Evolutionary conservation across 2,888 invertebrate species (phyloP), one percentile per base, ranked within the genome.

Genomic region (Ichneumoninae sp.): DNA sequence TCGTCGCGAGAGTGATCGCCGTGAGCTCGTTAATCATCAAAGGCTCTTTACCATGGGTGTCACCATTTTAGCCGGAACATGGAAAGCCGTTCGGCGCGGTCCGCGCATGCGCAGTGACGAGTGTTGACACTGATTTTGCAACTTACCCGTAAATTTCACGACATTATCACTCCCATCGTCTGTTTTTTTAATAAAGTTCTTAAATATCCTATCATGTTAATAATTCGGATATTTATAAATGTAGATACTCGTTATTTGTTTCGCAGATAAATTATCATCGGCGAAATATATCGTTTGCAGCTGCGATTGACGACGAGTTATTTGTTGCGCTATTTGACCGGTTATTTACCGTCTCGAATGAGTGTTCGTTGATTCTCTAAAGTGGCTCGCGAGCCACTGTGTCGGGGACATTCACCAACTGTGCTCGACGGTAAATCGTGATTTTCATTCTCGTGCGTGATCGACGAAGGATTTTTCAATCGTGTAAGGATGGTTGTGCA

Each of bases 401-500:
- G 62, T 62, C 62, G 62, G 13, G 33, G 62, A 62, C 62, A 33
- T 62, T 62, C 62, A 33, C 52, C 52, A 8, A 54, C 7, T 2
- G 52, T 54, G 52, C 33, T 33, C 62, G 33, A 30, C 62, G 16
- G 16, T 62, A 5, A 62, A 62, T 62, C 62, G 62, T 33, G 62
- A 30, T 30, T 62, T 62, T 62, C 6, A n/a, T 62, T 62, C 16
- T 62, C 7, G 2, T 2, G 1, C 33, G 16, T 30, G n/a, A 62
- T 30, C 10, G 6, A 13, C 62, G 16, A 13, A 26, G 5, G 13
- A 62, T 62, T 68, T 75, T 52, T 52, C 60, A 19, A 52, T 40
- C 33, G 19, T 36, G 19, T 10, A 60, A 69, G 71, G 71, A 68
- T 91, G 91, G 91, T 91, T 33, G 87, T 89, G 6, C 86, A 91